Evolutionary conservation across 2,797 vertebrate species (phyloP), one percentile per base, ranked within the genome.

Genomic region (Megalops cyprinoides): DNA sequence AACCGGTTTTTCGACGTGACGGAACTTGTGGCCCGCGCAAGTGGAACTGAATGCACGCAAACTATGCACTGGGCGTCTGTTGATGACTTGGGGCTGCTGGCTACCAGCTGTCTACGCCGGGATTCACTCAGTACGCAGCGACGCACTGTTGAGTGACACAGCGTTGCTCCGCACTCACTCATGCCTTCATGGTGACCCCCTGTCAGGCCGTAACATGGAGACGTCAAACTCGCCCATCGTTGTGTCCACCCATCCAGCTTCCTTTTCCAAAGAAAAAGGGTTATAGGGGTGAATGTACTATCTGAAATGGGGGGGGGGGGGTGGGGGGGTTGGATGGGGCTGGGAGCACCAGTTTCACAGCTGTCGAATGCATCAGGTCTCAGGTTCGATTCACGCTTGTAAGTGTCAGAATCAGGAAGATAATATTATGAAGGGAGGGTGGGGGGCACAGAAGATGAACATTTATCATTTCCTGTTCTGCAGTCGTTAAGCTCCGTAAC

Each of bases 321-420:
- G n/a, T n/a, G n/a, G n/a, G n/a, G n/a, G n/a, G n/a, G n/a, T n/a
- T n/a, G n/a, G n/a, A n/a, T n/a, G n/a, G n/a, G 37, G 12, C 77
- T 18, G 42, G 34, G 37, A 39, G 76, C 23, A 42, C 44, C 76
- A 46, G 51, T 60, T 78, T 78, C 55, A 42, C 15, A 67, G 51
- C 65, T 71, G 31, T 34, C 34, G 62, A 37, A 34, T 37, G 39
- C 48, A 25, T 55, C 20, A 53, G 62, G 31, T 79, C 48, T 69
- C 78, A 73, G 78, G 46, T 18, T 37, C 31, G 49, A 79, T 65
- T 65, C 31, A 79, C 31, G 69, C 62, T 71, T 53, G 53, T n/a
- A 65, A 37, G 62, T 37, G 62, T 65, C 62, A 34, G 58, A 28
- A 28, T 62, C 58, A 65, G 62, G 31, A 65, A 37, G 20, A 62